phyloP scores from a whole-genome alignment of 2,113 vertebrate species.

The Actenoides hombroni region DNA sequence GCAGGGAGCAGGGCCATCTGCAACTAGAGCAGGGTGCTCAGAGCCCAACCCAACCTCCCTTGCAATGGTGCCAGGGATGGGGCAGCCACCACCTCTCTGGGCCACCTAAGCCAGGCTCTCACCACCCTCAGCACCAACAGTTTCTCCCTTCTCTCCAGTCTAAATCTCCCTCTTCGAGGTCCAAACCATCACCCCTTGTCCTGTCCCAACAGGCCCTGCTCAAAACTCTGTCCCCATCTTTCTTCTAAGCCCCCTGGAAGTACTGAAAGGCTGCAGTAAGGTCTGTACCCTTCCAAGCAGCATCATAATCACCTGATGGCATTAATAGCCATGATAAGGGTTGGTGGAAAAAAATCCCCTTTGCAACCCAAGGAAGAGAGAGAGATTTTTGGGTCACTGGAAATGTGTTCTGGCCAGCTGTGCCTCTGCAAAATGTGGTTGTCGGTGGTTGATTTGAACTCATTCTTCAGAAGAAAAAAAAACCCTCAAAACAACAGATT shows the following conservation, averaged over 20 bases:
- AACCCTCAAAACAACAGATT: not conserved
- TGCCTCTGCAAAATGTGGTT: accelerated
- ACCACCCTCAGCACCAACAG: accelerated
- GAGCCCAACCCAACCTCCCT: accelerated
- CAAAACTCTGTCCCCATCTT: not conserved
- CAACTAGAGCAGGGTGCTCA: accelerated
- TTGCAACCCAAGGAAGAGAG: not conserved
- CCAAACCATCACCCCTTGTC: not conserved
- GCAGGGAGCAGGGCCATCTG: accelerated
- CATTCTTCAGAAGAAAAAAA: not conserved
- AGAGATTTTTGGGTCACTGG: not conserved
- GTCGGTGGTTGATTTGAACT: not conserved
- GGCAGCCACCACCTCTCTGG: not conserved
- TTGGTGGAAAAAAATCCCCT: not conserved
- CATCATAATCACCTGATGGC: not conserved
- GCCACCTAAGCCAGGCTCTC: accelerated
- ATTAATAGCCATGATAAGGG: not conserved
- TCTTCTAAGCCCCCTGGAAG: not conserved
- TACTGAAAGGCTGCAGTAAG: not conserved
- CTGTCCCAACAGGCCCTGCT: accelerated
- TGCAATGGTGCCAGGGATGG: not conserved
- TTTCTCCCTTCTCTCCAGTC: accelerated
- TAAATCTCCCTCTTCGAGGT: not conserved
- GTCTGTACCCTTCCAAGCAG: not conserved
- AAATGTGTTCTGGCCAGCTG: not conserved